phyloP scores from a whole-genome alignment of 2,888 invertebrate genomes.

The Synergus itoensis region DNA sequence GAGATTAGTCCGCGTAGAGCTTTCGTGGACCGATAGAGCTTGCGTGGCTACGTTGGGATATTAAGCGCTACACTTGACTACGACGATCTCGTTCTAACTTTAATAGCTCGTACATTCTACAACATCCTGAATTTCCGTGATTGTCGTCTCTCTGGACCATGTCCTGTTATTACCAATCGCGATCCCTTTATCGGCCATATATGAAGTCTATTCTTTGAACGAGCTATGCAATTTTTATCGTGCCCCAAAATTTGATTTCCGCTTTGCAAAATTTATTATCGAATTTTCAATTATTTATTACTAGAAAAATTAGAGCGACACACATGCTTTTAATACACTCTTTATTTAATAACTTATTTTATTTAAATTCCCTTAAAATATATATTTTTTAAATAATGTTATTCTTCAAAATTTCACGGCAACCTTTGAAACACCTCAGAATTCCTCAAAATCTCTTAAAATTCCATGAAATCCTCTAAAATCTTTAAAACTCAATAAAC shows the following conservation, averaged over 20 bases:
- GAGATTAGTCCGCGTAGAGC: slow-evolving; percentile 62
- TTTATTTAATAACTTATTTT: too few species aligned
- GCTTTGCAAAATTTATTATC: slow-evolving; percentile 8
- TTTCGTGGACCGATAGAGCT: slow-evolving; percentile 36
- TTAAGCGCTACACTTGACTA: slow-evolving; percentile 26
- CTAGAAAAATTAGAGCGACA: too few species aligned
- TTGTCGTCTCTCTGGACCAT: slow-evolving; percentile 13
- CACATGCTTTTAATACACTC: too few species aligned
- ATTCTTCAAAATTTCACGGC: too few species aligned
- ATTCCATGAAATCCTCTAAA: too few species aligned
- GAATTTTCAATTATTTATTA: neutral
- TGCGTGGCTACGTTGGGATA: slow-evolving; percentile 15
- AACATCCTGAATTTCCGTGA: slow-evolving; percentile 32
- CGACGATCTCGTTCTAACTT: slow-evolving; percentile 32
- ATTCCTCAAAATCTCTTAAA: too few species aligned
- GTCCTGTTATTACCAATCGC: slow-evolving; percentile 34
- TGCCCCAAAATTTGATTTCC: slow-evolving; percentile 11
- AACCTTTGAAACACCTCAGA: too few species aligned
- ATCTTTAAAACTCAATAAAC: too few species aligned
- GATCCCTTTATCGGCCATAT: neutral
- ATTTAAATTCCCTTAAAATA: too few species aligned
- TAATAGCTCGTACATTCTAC: slow-evolving; percentile 37
- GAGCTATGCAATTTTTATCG: slow-evolving; percentile 12
- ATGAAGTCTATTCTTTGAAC: neutral
- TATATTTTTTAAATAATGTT: too few species aligned